These are phyloP conservation scores for Hesperia comma DNA, from an alignment of 2,888 invertebrate species.

Conservation along the genomic window DNA sequence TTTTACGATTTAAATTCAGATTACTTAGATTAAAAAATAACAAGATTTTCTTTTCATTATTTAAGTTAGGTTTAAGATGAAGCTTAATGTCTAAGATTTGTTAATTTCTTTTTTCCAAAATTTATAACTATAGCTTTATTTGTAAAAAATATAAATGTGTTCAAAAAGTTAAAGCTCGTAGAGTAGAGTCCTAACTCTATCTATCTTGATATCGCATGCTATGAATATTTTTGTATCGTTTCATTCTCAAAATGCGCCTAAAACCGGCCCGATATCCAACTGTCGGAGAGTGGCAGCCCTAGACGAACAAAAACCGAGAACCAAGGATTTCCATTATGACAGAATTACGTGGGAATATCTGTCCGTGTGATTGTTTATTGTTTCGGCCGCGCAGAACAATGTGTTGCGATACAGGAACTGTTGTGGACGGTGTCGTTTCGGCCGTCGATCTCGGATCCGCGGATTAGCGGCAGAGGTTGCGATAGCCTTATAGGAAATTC, in stretches of 20 bases:
- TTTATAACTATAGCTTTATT: too few relatives aligned
- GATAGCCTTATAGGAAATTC: not conserved
- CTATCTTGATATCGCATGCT: too few relatives aligned
- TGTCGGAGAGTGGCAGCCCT: constrained; percentile 17
- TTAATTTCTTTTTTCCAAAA: too few relatives aligned
- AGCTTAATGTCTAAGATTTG: too few relatives aligned
- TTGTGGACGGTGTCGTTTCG: constrained; percentile 47
- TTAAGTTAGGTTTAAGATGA: too few relatives aligned
- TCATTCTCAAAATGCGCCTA: not conserved
- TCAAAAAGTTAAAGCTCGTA: too few relatives aligned
- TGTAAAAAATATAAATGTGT: too few relatives aligned
- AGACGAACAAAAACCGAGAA: constrained; percentile 49
- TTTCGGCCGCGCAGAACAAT: constrained; percentile 23
- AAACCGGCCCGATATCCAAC: not conserved
- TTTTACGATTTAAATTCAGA: too few relatives aligned
- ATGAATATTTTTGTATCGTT: not conserved
- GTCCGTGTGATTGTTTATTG: constrained; percentile 34
- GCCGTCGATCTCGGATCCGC: not conserved
- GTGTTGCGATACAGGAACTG: constrained; percentile 53
- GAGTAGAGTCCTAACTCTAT: too few relatives aligned
- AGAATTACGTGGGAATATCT: constrained; percentile 66
- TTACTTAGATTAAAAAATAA: too few relatives aligned
- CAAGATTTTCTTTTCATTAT: too few relatives aligned
- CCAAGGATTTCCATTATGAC: constrained; percentile 76
- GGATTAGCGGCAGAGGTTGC: not conserved